These are phyloP conservation scores for Gnathonemus longibarbis DNA, from an alignment of 2,113 vertebrate species.

Conservation along the genomic window DNA sequence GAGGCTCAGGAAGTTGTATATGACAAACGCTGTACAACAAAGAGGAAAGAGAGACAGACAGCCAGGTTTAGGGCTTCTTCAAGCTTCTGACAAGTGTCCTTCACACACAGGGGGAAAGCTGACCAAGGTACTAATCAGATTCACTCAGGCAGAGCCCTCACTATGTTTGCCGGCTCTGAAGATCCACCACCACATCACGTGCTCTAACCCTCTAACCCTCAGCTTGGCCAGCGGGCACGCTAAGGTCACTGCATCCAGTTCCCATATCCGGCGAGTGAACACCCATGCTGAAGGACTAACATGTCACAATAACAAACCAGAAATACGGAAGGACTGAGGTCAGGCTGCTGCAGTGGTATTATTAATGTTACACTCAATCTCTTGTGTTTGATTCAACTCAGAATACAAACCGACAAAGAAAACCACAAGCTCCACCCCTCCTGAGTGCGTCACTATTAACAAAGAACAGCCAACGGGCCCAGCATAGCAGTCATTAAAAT, in stretches of 20 bases:
- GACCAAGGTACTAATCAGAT: background rate
- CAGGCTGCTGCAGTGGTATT: background rate
- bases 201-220: background rate
- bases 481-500: background rate
- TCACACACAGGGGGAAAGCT: background rate
- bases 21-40: constrained; percentile 78
- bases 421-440: background rate
- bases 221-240: background rate
- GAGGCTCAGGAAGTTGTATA: constrained; percentile 94
- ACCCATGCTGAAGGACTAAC: background rate
- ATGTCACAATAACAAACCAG: background rate
- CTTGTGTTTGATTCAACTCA: background rate
- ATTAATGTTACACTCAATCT: background rate
- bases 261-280: background rate
- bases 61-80: background rate
- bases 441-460: background rate
- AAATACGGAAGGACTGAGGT: background rate
- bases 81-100: background rate
- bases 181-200: background rate
- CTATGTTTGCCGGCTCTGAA: background rate
- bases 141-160: background rate
- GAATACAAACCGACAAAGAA: background rate
- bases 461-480: background rate
- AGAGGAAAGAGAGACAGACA: background rate
- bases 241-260: background rate